Conservation (phyloP, 2,888 invertebrate species). For the Drosophila tripunctata region DNA sequence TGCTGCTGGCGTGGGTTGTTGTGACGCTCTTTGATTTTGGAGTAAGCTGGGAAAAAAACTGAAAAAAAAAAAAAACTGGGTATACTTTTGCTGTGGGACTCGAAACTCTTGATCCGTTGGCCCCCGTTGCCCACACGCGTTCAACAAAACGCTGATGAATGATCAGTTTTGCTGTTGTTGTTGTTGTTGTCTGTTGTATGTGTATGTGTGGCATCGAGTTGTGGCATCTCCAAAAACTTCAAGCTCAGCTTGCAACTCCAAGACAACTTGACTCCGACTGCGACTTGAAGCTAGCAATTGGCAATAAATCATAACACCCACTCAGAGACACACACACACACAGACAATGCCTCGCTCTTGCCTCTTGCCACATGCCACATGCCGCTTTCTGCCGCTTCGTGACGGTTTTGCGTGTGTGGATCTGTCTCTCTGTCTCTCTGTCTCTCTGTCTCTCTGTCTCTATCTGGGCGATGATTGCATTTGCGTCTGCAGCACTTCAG, state of each 20-base stretch:
- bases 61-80: no score
- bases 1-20: constrained; percentile 54
- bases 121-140: constrained; percentile 50
- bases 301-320: constrained; percentile 78
- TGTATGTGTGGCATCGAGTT: constrained; percentile 28
- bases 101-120: neutral
- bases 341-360: constrained; percentile 29
- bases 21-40: constrained; percentile 44
- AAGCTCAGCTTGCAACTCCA: constrained; percentile 15
- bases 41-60: neutral
- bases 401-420: constrained; percentile 52
- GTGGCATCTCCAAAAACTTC: constrained; percentile 30
- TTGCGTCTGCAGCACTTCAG: constrained; percentile 41
- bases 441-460: neutral
- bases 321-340: no score
- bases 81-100: no score
- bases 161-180: constrained; percentile 33
- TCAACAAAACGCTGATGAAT: constrained; percentile 58
- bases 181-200: no score
- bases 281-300: constrained; percentile 59
- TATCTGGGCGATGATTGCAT: constrained; percentile 49
- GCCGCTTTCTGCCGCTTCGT: no score
- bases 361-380: constrained; percentile 3
- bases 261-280: constrained; percentile 6
- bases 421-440: constrained; percentile 3